These are phyloP conservation scores for Montipora sp. DNA, from an alignment of 64 coral and sea anemone genomes.

Conservation along the genomic window DNA sequence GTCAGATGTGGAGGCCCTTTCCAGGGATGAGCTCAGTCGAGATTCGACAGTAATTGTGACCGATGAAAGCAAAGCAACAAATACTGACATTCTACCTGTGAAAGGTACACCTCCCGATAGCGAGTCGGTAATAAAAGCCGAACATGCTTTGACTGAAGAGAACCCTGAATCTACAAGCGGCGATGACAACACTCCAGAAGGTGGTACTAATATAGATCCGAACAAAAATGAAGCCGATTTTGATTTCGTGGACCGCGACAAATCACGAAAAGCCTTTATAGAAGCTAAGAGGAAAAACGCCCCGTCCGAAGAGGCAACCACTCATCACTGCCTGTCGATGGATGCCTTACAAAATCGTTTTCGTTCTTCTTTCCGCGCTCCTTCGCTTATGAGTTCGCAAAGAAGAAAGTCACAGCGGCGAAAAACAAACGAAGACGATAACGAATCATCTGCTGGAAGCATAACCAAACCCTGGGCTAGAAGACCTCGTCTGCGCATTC, in stretches of 20 bases:
- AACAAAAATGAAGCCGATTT: conserved; percentile 17
- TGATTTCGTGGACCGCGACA: conserved; percentile 37
- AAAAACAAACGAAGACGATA: not conserved
- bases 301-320: not conserved
- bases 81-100: not conserved
- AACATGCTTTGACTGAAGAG: not conserved
- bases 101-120: not conserved
- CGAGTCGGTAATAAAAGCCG: not conserved
- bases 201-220: not conserved
- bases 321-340: conserved; percentile 35
- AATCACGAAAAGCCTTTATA: conserved; percentile 19
- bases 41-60: not conserved
- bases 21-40: not conserved
- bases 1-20: not conserved
- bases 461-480: not conserved
- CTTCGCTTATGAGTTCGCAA: conserved; percentile 58
- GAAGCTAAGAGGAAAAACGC: not conserved
- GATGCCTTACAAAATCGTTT: conserved; percentile 14
- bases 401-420: conserved; percentile 43
- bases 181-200: not conserved
- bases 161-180: not conserved
- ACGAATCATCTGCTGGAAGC: not conserved
- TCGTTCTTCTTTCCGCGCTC: conserved; percentile 7
- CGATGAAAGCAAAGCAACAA: not conserved
- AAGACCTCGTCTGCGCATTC: conserved; percentile 51